Percentiles rank a stretch among this genome's conserved stretches.
These are phyloP conservation scores for Emydocephalus ijimae DNA, from an alignment of 2,113 vertebrate species.

Conservation along the genomic window DNA sequence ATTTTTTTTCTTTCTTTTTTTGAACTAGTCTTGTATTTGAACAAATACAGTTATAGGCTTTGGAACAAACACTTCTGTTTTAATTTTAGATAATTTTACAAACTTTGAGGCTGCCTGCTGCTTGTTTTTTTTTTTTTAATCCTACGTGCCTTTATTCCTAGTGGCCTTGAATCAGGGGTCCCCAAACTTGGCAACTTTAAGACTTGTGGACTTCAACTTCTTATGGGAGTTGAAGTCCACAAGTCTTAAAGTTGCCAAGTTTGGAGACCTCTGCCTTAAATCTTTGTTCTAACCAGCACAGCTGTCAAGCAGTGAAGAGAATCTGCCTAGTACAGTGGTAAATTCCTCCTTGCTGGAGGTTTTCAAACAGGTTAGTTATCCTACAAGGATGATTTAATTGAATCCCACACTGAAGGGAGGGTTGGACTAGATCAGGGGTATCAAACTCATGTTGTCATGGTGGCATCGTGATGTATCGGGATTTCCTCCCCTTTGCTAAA, in stretches of 20 bases:
- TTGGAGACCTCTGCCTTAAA: constrained; percentile 47
- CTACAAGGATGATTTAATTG: background rate
- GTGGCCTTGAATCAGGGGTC: constrained; percentile 57
- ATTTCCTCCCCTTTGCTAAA: too few species aligned
- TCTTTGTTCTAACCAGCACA: constrained; percentile 68
- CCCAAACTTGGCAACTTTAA: too few species aligned
- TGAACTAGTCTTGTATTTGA: constrained; percentile 59
- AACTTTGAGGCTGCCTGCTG: constrained; percentile 58
- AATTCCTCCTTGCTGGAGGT: background rate
- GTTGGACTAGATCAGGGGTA: background rate
- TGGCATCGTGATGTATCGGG: too few species aligned
- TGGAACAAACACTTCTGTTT: constrained; percentile 59
- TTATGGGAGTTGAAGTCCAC: too few species aligned
- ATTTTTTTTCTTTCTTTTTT: constrained; percentile 14
- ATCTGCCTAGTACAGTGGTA: background rate
- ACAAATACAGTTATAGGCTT: constrained; percentile 64
- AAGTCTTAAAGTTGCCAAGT: too few species aligned
- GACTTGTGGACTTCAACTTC: too few species aligned
- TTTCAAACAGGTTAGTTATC: background rate
- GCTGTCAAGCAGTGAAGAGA: background rate
- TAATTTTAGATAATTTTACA: constrained; percentile 59
- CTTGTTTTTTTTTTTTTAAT: constrained; percentile 30
- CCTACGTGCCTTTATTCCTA: constrained; percentile 80
- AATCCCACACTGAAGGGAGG: background rate
- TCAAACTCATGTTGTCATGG: too few species aligned